phyloP scores from a whole-genome alignment of 2,797 vertebrate genomes.

The Mormyrus proboscirostris region DNA sequence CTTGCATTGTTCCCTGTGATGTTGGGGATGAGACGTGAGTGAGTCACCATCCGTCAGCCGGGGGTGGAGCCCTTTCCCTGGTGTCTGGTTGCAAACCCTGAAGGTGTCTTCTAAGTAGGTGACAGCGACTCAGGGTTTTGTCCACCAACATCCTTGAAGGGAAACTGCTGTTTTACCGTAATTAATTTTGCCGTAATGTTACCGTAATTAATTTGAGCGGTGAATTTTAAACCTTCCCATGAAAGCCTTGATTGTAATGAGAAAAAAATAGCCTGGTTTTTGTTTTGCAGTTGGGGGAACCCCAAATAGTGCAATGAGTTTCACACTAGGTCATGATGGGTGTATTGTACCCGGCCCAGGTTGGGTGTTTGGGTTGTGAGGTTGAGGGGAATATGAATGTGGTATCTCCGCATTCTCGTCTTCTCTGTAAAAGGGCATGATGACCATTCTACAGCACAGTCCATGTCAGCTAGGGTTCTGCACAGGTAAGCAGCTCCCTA shows the following conservation, averaged over 20 bases:
- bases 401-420: not conserved
- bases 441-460: not conserved
- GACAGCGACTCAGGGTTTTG: not conserved
- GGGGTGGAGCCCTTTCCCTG: not conserved
- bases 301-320: not conserved
- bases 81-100: not conserved
- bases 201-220: not conserved
- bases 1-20: not conserved
- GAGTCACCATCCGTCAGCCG: not conserved
- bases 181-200: not conserved
- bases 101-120: not conserved
- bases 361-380: not conserved
- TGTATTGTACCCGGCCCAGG: not conserved
- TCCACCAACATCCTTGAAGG: not conserved
- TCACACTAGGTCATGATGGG: not conserved
- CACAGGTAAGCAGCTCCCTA: not conserved
- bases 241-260: not conserved
- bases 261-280: not conserved
- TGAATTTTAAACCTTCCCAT: constrained; percentile 1
- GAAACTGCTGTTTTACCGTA: not conserved
- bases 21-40: not conserved
- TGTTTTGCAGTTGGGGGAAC: not conserved
- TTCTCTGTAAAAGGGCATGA: not conserved
- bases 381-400: not conserved
- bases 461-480: not conserved